Base-by-base conservation (phyloP, 2,797 vertebrate genomes). In the Falco peregrinus region DNA sequence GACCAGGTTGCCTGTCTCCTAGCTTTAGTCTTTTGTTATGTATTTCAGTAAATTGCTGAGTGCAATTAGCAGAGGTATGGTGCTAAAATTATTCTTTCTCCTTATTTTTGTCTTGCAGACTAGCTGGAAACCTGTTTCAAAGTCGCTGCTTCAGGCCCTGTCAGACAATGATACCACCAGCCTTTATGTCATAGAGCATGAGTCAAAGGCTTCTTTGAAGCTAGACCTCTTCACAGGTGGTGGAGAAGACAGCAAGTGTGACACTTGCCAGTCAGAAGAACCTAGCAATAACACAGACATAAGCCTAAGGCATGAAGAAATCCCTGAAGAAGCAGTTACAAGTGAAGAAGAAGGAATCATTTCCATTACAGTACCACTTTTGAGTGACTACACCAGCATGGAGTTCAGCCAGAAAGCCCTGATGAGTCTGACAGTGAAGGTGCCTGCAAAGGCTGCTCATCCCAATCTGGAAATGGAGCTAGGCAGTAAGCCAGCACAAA, bases 321-420 rank as follows among this genome's bases (percentile, higher is more conserved):
- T 56, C 33, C 31, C 54, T 60, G 61, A 65, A 93, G 54, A 84
- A 86, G 68, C 22, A 48, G 83, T 59, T 63, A 53, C 59, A 78
- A 59, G 16, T 33, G 73, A 92, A 69, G 85, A 84, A 68, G 94
- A 71, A 67, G 61, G 71, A 57, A 45, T 47, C 0, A 67, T 73
- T 90, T 95, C 90, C 48, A 43, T 57, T 25, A 71, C 91, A 37
- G 71, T 81, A 5, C 85, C 94, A 26, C 91, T 98, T 51, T 14
- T 95, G 16, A 94, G 96, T 14, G 98, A 98, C 59, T 99, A 99
- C 33, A 98, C 98, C 41, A 99, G 98, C 13, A 96, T 99, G 98
- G 98, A 98, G 69, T 90, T 98, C 93, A 98, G 98, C 75, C 98
- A 98, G 76, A 98, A 98, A 96, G 87, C 71, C 45, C 89, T 93